Evolutionary conservation across 2,888 invertebrate species (phyloP).

Genomic region (Phalera bucephala): DNA sequence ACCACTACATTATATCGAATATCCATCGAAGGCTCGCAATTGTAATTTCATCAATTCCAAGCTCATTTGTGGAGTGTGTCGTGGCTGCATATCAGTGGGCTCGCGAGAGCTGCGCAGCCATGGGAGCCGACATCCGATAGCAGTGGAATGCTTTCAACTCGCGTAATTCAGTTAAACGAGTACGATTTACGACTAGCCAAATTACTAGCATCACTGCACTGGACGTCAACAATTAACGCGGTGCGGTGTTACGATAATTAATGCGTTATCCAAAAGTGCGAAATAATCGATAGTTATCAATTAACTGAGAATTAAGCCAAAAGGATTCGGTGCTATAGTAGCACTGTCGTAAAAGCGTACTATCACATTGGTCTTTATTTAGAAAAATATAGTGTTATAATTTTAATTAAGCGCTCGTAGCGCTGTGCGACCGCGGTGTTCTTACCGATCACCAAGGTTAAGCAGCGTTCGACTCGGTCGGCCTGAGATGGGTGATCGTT

Average conservation of each 20-base stretch:
- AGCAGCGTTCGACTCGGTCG: no score
- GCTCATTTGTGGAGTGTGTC: conserved; percentile 64
- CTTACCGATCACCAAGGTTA: no score
- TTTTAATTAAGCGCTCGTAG: no score
- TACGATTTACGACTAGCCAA: conserved; percentile 79
- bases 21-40: conserved; percentile 52
- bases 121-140: conserved; percentile 62
- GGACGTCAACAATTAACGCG: conserved; percentile 36
- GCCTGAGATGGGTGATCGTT: no score
- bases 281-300: background rate
- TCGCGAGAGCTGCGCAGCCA: conserved; percentile 49
- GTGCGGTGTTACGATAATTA: conserved; percentile 27
- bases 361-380: no score
- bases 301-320: no score
- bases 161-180: conserved; percentile 81
- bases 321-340: no score
- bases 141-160: conserved; percentile 75
- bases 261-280: conserved; percentile 13
- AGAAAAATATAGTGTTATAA: no score
- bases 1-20: no score
- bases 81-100: conserved; percentile 48
- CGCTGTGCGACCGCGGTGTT: no score
- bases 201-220: conserved; percentile 71
- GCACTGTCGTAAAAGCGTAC: no score
- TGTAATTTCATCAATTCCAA: conserved; percentile 66